Evolutionary conservation across 2,797 vertebrate species (phyloP), one percentile per base, ranked within the genome.

Genomic region (Megaceryle alcyon): DNA sequence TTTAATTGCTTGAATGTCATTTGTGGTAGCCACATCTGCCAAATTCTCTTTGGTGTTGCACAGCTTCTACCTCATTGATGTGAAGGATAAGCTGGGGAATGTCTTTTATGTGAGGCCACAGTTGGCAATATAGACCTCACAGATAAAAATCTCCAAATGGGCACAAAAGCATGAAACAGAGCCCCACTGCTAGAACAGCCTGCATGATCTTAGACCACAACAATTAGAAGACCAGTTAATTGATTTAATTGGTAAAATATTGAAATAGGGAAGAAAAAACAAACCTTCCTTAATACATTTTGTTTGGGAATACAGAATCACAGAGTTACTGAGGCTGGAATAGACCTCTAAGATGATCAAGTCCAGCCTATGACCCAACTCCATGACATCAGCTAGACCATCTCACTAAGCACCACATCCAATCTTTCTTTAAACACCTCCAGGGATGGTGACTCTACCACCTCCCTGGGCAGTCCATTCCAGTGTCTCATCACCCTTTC

Each of bases 51-150:
- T 60, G 19, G 6, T 64, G 11, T 20, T 75, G 8, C 19, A 76
- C 20, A 69, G 20, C 3, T 25, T 33, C 12, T 43, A 82, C 11
- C 37, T 78, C 28, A n/a, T 35, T 53, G 13, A 4, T 44, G 53
- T 59, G 39, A 59, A 57, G 6, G 8, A 57, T 49, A 25, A 43
- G 3, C 14, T 57, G 25, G 16, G 31, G 16, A 70, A 46, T 39
- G 57, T 35, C 21, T 53, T 88, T 57, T 18, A 10, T 75, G 23
- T 53, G n/a, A 82, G 4, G 23, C 26, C 0, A 0, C 37, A 66
- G 31, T 19, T n/a, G 19, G 9, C 26, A 53, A 21, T 31, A 28
- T 3, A 79, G 31, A 85, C 22, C 14, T 79, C 19, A 61, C 26
- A 53, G 33, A 59, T 7, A 49, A 79, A 79, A 79, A 33, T 71